Conservation (phyloP, 2,888 invertebrate genomes). For the Aleiodes leptofemur region DNA sequence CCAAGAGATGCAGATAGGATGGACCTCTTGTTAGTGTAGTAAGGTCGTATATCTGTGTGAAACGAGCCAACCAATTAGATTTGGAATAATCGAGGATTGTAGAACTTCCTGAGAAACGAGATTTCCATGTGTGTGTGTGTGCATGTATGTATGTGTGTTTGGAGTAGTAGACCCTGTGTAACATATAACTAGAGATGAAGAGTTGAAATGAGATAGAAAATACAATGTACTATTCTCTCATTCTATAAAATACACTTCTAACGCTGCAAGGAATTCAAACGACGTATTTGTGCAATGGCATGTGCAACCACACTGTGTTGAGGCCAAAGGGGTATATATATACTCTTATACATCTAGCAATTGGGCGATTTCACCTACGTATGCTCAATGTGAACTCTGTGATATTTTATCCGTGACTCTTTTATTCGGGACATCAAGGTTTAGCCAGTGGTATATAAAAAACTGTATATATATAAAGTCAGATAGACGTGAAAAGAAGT, state of each 20-base stretch:
- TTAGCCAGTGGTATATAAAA: too few relatives aligned
- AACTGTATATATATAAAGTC: too few relatives aligned
- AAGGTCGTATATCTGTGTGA: slow-evolving; percentile 19
- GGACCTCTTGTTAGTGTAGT: slow-evolving; percentile 1
- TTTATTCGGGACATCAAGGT: background rate
- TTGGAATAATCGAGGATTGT: slow-evolving; percentile 54
- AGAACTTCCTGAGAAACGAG: slow-evolving; percentile 31
- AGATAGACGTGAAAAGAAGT: slow-evolving; percentile 5
- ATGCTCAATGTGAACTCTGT: slow-evolving; percentile 10
- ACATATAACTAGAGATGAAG: slow-evolving; percentile 27
- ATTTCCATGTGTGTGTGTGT: slow-evolving; percentile 1
- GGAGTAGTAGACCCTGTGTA: slow-evolving; percentile 55
- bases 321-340: slow-evolving; percentile 47
- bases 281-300: slow-evolving; percentile 71
- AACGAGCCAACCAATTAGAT: slow-evolving; percentile 57
- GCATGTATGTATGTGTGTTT: too few relatives aligned
- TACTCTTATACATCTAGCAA: background rate
- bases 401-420: background rate
- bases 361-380: slow-evolving; percentile 8
- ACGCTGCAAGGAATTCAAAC: slow-evolving; percentile 67
- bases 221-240: slow-evolving; percentile 34
- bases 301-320: slow-evolving; percentile 61
- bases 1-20: background rate
- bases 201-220: slow-evolving; percentile 22
- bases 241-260: slow-evolving; percentile 66